These are phyloP conservation scores for Drosophila mimetica DNA, from an alignment of 2,888 invertebrate species.

Conservation along the genomic window DNA sequence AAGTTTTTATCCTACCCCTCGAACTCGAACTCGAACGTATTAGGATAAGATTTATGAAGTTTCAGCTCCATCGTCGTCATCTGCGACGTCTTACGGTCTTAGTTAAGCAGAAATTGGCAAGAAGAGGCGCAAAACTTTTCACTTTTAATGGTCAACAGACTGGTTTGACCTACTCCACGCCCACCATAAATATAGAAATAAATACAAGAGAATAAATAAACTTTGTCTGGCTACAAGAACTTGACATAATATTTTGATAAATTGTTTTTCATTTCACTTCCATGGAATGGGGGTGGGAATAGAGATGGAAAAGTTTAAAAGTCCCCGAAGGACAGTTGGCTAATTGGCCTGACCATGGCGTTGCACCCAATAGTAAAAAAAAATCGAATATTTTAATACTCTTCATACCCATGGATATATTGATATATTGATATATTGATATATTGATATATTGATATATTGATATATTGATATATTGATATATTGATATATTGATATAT, in stretches of 20 bases:
- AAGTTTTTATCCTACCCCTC: conserved; percentile 57
- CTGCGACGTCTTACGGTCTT: conserved; percentile 44
- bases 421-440: no score
- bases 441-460: no score
- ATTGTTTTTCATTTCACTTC: conserved; percentile 63
- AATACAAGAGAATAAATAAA: conserved; percentile 49
- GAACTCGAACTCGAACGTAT: conserved; percentile 52
- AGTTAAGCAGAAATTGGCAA: conserved; percentile 38
- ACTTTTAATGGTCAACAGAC: conserved; percentile 74
- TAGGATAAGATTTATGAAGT: conserved; percentile 77
- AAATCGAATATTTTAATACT: not conserved
- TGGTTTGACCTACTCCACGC: conserved; percentile 51
- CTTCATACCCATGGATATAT: no score
- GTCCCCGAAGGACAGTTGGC: conserved; percentile 28
- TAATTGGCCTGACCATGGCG: conserved; percentile 41
- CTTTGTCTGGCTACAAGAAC: conserved; percentile 55
- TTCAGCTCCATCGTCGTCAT: conserved; percentile 44
- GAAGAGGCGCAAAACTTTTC: conserved; percentile 65
- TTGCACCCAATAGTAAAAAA: not conserved
- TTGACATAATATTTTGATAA: conserved; percentile 78
- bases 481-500: no score
- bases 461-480: no score
- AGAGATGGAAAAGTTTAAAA: conserved; percentile 29
- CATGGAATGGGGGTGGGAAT: conserved; percentile 6
- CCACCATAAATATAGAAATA: conserved; percentile 52